Conservation (phyloP, 2,113 vertebrate genomes). For the Eira barbara region DNA sequence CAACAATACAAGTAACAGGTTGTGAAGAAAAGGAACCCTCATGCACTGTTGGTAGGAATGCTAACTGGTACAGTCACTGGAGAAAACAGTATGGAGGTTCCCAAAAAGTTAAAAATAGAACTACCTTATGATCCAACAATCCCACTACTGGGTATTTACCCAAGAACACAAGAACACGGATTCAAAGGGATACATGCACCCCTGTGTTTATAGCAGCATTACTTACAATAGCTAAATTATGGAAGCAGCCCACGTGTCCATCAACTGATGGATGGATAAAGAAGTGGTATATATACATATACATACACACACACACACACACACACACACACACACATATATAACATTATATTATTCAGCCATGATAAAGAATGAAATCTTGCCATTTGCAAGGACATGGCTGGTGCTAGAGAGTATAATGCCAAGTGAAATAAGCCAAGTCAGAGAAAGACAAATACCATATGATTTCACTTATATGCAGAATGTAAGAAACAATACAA, state of each 20-base stretch:
- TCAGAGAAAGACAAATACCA: neutral
- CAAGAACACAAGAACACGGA: neutral
- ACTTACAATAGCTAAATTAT: neutral
- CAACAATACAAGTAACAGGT: neutral
- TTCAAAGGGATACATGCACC: neutral
- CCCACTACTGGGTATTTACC: neutral
- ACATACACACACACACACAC: no score
- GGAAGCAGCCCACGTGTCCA: neutral
- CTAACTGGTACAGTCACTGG: neutral
- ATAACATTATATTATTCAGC: neutral
- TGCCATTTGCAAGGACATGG: neutral
- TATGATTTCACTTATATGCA: neutral
- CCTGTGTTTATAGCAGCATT: neutral
- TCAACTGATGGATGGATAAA: neutral
- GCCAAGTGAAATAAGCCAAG: neutral
- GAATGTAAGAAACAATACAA: neutral
- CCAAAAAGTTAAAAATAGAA: neutral
- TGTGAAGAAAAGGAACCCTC: neutral
- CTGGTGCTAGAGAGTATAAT: neutral
- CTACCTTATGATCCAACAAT: neutral
- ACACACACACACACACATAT: no score
- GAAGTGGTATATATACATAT: neutral
- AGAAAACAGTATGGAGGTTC: neutral
- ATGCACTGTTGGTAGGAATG: neutral
- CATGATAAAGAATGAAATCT: neutral